A percentile compares a stretch with the other conserved stretches of the same genome.
These are phyloP conservation scores for Proterorhinus semilunaris DNA, from an alignment of 2,113 vertebrate species.

Conservation along the genomic window DNA sequence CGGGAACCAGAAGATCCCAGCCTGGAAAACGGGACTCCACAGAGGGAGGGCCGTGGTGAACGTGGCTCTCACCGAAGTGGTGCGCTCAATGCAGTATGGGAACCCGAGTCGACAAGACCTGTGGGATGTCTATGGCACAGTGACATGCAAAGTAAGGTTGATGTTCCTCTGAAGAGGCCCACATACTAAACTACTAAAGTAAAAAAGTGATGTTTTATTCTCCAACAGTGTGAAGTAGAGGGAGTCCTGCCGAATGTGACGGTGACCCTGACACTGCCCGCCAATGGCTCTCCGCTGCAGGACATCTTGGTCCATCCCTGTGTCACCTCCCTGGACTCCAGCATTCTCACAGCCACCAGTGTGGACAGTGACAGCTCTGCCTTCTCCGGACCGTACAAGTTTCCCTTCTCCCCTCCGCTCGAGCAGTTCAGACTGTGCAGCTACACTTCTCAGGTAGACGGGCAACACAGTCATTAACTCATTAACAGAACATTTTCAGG, in stretches of 20 bases:
- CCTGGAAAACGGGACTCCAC: conserved; percentile 85
- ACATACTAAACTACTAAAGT: no score
- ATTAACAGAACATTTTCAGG: no score
- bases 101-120: conserved; percentile 81
- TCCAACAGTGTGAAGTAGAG: conserved; percentile 88
- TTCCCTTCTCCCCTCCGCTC: conserved; percentile 89
- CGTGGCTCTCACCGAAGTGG: conserved; percentile 83
- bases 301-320: conserved; percentile 91
- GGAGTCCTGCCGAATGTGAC: conserved; percentile 87
- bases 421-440: conserved; percentile 90
- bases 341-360: conserved; percentile 86
- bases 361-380: conserved; percentile 83
- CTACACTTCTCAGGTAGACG: conserved; percentile 89
- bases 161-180: no score
- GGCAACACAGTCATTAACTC: no score
- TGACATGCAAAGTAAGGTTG: conserved; percentile 87
- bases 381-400: conserved; percentile 90
- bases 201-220: neutral
- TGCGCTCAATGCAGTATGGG: conserved; percentile 90
- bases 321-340: conserved; percentile 87
- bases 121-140: conserved; percentile 90
- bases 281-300: conserved; percentile 89
- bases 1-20: conserved; percentile 83
- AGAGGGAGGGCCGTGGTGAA: conserved; percentile 87
- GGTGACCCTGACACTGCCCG: conserved; percentile 85